Conservation (phyloP, 2,113 vertebrate genomes). For the Siphamia tubifer region DNA sequence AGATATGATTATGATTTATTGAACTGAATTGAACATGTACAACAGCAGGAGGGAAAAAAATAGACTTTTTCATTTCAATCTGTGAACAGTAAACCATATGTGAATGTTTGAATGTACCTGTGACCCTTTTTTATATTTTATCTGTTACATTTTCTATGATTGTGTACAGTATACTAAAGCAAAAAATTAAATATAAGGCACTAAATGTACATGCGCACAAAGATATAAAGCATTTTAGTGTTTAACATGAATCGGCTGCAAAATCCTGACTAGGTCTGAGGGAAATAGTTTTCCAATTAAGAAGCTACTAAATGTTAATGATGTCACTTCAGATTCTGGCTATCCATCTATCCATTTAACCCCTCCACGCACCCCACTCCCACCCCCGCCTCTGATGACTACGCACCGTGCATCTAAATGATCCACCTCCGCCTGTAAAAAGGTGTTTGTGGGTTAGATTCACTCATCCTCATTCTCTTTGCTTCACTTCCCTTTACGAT, state of each 20-base stretch:
- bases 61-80: too few species aligned
- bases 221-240: not conserved
- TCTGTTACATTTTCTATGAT: too few species aligned
- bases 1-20: too few species aligned
- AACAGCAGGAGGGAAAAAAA: too few species aligned
- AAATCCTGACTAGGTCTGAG: constrained; percentile 31
- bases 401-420: constrained; percentile 63
- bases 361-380: not conserved
- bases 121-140: too few species aligned
- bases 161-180: too few species aligned
- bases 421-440: constrained; percentile 56
- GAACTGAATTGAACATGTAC: too few species aligned
- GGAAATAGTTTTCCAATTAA: constrained; percentile 45
- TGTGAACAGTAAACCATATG: too few species aligned
- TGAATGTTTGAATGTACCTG: too few species aligned
- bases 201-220: not conserved
- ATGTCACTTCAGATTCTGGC: not conserved
- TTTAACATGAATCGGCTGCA: constrained; percentile 25
- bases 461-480: constrained; percentile 66
- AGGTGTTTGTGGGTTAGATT: constrained; percentile 59
- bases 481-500: constrained; percentile 73
- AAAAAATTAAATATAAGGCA: too few species aligned
- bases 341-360: not conserved
- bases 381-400: constrained; percentile 8
- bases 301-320: constrained; percentile 41